Evolutionary conservation across 2,797 vertebrate genomes (phyloP), one percentile per base, ranked within the genome.

Genomic region (Anguilla obscura): DNA sequence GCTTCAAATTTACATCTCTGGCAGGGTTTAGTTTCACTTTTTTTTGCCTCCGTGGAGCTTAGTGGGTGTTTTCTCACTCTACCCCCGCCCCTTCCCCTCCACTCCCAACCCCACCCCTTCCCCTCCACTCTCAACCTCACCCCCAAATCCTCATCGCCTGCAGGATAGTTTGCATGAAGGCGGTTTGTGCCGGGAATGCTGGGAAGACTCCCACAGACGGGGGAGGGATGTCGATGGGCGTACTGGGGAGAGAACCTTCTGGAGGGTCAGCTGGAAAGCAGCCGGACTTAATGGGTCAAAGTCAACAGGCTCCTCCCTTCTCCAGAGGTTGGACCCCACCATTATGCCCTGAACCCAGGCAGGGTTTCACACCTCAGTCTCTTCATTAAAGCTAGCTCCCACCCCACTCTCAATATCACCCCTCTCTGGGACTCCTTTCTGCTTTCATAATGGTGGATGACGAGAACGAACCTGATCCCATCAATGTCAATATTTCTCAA

Each of bases 1-100:
- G 83, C n/a, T 87, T 88, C 69, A 27, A 60, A 80, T 87, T 85
- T 83, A 66, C 86, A 87, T 82, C 86, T 87, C 66, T 48, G 33
- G 14, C 71, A 45, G 45, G 86, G 54, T 6, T 85, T 63, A 14
- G 18, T 36, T 48, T 33, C 9, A 56, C 50, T 63, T n/a, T 50
- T n/a, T 82, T 48, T 24, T 48, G 48, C 71, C 24, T 85, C 69
- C 69, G 48, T 21, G 30, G 4, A 69, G 56, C 84, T 80, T 66
- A 89, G 84, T 30, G 58, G 82, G 40, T 69, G 86, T 21, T 40
- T 88, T 85, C 0, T 82, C 79, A 48, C 36, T 74, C 12, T 3
- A 16, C 27, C 69, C 86, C 16, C 30, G 7, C 48, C 63, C 36
- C 50, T 45, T 45, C 40, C 40, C 40, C 40, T 45, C 40, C 40